These are phyloP conservation scores for Carassius carassius DNA, from an alignment of 2,113 vertebrate genomes.

Conservation along the genomic window DNA sequence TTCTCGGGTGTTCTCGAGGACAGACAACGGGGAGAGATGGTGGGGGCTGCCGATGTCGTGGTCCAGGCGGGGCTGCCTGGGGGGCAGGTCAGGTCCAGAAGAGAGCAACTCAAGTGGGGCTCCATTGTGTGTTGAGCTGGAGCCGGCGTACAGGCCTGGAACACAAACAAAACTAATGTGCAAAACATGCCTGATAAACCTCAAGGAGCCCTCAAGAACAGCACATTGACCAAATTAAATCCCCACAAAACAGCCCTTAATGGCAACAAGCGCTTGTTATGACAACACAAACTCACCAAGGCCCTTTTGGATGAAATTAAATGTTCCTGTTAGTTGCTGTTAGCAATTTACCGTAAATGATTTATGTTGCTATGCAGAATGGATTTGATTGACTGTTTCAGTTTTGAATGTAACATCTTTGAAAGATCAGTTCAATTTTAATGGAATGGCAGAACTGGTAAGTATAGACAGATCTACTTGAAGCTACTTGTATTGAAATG, in stretches of 20 bases:
- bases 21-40: slow-evolving; percentile 82
- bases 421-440: slow-evolving; percentile 12
- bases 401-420: slow-evolving; percentile 13
- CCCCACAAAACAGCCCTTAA: slow-evolving; percentile 62
- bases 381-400: slow-evolving; percentile 50
- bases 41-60: slow-evolving; percentile 80
- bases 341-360: slow-evolving; percentile 68
- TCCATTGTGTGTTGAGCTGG: slow-evolving; percentile 79
- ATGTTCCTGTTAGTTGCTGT: slow-evolving; percentile 65
- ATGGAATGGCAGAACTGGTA: slow-evolving; percentile 14
- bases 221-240: slow-evolving; percentile 60
- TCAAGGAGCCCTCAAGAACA: slow-evolving; percentile 45
- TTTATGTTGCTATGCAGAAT: slow-evolving; percentile 60
- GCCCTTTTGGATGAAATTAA: slow-evolving; percentile 60
- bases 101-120: slow-evolving; percentile 79
- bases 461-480: background rate
- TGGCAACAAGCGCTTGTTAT: slow-evolving; percentile 72
- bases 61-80: slow-evolving; percentile 82
- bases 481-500: slow-evolving; percentile 18
- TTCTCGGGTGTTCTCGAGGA: slow-evolving; percentile 79
- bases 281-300: slow-evolving; percentile 71
- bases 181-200: slow-evolving; percentile 67
- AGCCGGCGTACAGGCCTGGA: slow-evolving; percentile 86
- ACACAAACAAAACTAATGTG: slow-evolving; percentile 75
- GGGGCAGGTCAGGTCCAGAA: slow-evolving; percentile 74